Base-by-base conservation (phyloP, 2,113 vertebrate species). In the Hipposideros armiger region DNA sequence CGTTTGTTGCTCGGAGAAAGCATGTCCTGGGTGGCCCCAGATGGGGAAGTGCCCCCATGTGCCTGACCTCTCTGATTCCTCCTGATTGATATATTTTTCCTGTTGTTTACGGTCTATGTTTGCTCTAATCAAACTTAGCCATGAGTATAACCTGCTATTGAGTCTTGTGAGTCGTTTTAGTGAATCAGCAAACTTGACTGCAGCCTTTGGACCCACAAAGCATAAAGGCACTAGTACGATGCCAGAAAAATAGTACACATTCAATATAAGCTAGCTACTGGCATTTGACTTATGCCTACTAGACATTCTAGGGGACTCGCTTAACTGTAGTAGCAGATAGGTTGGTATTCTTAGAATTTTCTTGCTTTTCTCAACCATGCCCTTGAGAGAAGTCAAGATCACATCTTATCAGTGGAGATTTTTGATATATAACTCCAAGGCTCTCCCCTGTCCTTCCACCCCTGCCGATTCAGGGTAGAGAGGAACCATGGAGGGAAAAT, bases 61-160 rank as follows among this genome's bases (percentile, higher is more conserved):
- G 36, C 36, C 36, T 36, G 36, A 36, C 36, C 36, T 36, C 36
- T 36, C 36, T 36, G 52, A 52, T 91, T 82, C 56, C 16, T 72
- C 50, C 28, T 45, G 72, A 88, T 62, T 56, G 4, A 50, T 32
- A 20, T n/a, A 2, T 82, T 84, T 90, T 84, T 70, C 24, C 66
- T 94, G 17, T 84, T 84, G 26, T 7, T 84, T 32, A 94, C 73
- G 32, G n/a, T 67, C 72, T 84, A 30, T 28, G 91, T 72, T 83
- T 91, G 13, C 60, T 80, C n/a, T 88, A 84, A 67, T 78, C 88
- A 84, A 32, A 7, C 19, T 88, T 78, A 88, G 22, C 32, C 10
- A 78, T 40, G 62, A 73, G n/a, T 84, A 78, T 81, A 64, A 77
- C 15, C 69, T 87, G 22, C 7, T 83, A 45, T 56, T 78, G 62